Evolutionary conservation across 1,140 invertebrate genomes (phyloP).

Genomic region (Bombus fervidus): DNA sequence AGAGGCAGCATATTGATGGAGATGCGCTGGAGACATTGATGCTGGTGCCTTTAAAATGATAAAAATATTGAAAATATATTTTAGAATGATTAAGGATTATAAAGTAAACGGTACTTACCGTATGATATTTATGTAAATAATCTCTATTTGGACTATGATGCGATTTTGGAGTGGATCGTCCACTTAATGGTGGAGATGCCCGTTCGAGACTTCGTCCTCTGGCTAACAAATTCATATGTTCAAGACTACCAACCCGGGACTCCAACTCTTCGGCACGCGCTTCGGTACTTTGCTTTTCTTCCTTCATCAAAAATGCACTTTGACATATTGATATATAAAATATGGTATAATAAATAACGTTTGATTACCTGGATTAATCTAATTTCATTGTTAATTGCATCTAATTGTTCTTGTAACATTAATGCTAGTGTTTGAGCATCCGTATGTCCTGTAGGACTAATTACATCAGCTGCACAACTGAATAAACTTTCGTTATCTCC

Average conservation of each 20-base stretch:
- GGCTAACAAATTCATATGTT: conserved; percentile 94
- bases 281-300: conserved; percentile 99
- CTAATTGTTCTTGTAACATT: conserved; percentile 99
- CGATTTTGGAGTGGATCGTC: conserved; percentile 91
- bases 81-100: background rate
- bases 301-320: conserved; percentile 83
- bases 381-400: conserved; percentile 99
- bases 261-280: conserved; percentile 98
- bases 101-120: conserved; percentile 84
- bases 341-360: background rate
- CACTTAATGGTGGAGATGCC: conserved; percentile 90
- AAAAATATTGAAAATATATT: conserved; percentile 72
- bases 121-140: conserved; percentile 92
- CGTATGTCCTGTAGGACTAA: conserved; percentile 90
- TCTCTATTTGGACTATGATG: conserved; percentile 90
- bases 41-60: conserved; percentile 88
- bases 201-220: conserved; percentile 89
- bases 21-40: conserved; percentile 93
- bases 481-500: conserved; percentile 90
- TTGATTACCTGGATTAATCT: conserved; percentile 83
- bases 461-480: conserved; percentile 87
- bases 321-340: background rate
- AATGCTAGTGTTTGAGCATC: conserved; percentile 98
- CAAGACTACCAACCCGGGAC: conserved; percentile 96
- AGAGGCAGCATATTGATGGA: conserved; percentile 89